These are phyloP conservation scores for Chaenogobius annularis DNA, from an alignment of 2,113 vertebrate species.

Conservation along the genomic window DNA sequence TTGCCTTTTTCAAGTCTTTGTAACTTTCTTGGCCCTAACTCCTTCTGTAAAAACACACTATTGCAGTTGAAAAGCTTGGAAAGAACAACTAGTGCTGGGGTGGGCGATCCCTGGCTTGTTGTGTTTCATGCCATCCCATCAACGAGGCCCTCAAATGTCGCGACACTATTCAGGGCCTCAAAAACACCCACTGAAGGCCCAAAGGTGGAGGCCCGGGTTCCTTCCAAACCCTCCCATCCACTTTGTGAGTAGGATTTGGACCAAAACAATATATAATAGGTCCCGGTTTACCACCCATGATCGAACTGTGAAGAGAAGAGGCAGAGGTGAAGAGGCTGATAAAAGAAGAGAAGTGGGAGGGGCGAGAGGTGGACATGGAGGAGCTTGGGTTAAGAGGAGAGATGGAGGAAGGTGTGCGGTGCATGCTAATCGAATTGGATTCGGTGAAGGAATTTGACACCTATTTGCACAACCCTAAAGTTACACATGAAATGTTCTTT, in stretches of 20 bases:
- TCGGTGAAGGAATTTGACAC: not conserved
- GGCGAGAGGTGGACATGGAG: slow-evolving; percentile 42
- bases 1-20: slow-evolving; percentile 2
- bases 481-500: no score
- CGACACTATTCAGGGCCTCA: slow-evolving; percentile 55
- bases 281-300: slow-evolving; percentile 57
- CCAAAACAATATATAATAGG: slow-evolving; percentile 63
- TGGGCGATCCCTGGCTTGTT: slow-evolving; percentile 67
- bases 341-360: slow-evolving; percentile 31
- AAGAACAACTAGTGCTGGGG: slow-evolving; percentile 61
- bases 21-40: slow-evolving; percentile 23
- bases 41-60: slow-evolving; percentile 14
- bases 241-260: slow-evolving; percentile 67
- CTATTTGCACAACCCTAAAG: not conserved
- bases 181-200: slow-evolving; percentile 45
- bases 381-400: slow-evolving; percentile 48
- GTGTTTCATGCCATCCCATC: slow-evolving; percentile 73
- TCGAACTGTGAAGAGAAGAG: slow-evolving; percentile 63
- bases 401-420: slow-evolving; percentile 63
- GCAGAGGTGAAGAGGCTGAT: slow-evolving; percentile 54
- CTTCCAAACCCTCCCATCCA: slow-evolving; percentile 45
- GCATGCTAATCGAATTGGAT: slow-evolving; percentile 70
- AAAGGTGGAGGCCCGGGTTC: slow-evolving; percentile 61
- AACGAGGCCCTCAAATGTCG: slow-evolving; percentile 60
- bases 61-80: slow-evolving; percentile 49